phyloP scores from a whole-genome alignment of 2,888 invertebrate genomes.

The Pachycephus smyrnensis region DNA sequence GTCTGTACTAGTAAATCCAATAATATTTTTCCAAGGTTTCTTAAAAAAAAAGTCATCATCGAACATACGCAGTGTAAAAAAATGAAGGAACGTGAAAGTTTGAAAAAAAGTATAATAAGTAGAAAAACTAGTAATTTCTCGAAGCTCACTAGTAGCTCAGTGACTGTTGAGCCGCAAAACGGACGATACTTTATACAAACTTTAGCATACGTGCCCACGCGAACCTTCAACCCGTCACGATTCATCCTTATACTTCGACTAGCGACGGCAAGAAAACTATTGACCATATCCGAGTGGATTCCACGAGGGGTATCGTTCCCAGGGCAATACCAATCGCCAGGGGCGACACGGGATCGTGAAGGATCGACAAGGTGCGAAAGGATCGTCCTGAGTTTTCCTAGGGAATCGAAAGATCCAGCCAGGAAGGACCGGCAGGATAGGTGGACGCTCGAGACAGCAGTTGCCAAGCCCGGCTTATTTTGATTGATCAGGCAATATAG shows the following conservation, averaged over 20 bases:
- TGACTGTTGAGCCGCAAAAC: constrained; percentile 2
- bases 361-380: constrained; percentile 1
- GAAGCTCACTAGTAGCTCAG: not conserved
- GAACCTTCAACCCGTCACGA: constrained; percentile 24
- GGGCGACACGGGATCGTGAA: constrained; percentile 1
- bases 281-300: constrained; percentile 14
- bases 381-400: not conserved
- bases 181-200: constrained; percentile 5
- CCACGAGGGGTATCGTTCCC: not conserved
- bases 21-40: not conserved
- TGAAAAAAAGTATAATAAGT: not conserved
- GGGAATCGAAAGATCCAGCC: not conserved
- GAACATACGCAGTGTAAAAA: not conserved
- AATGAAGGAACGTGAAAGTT: not conserved
- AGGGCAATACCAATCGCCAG: constrained; percentile 3
- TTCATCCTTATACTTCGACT: constrained; percentile 12
- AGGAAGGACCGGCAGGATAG: not conserved
- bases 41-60: not conserved
- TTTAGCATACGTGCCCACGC: constrained; percentile 16
- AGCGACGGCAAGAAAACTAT: constrained; percentile 17
- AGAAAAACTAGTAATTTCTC: not conserved
- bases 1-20: constrained; percentile 26
- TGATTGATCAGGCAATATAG: constrained; percentile 66
- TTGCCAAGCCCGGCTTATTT: constrained; percentile 54
- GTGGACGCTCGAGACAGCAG: constrained; percentile 9